phyloP scores from a whole-genome alignment of 2,113 vertebrate genomes.

The Rissa tridactyla region DNA sequence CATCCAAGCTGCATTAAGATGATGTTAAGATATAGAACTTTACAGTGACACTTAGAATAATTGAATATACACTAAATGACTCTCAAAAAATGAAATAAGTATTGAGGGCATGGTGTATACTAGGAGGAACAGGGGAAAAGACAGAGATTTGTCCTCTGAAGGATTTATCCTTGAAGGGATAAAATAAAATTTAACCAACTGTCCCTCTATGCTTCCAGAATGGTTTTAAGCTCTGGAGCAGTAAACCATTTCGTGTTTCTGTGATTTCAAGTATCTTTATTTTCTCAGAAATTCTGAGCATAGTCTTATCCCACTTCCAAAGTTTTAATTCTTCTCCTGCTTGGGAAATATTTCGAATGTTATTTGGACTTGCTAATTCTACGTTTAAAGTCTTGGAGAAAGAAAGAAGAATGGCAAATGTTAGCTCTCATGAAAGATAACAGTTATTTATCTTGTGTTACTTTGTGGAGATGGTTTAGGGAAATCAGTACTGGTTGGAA shows the following conservation, averaged over 20 bases:
- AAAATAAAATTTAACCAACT: not conserved
- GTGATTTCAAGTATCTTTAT: not conserved
- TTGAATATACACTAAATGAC: not conserved
- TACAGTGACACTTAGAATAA: not conserved
- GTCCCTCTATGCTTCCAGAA: not conserved
- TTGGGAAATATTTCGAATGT: not conserved
- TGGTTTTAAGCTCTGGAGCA: not conserved
- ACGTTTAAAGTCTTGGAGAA: not conserved
- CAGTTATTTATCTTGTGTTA: not conserved
- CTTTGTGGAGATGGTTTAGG: not conserved
- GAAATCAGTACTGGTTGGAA: not conserved
- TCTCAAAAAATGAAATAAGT: not conserved
- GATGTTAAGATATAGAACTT: not conserved
- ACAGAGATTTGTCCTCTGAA: not conserved
- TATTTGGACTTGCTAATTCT: not conserved
- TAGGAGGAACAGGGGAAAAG: not conserved
- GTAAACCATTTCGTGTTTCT: not conserved
- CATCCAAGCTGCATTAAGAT: not conserved
- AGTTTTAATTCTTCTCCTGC: not conserved
- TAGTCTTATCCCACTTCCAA: not conserved
- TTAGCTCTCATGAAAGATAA: not conserved
- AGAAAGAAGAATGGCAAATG: not conserved
- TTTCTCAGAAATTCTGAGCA: not conserved
- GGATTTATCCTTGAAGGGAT: not conserved
- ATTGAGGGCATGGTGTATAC: not conserved